Base-by-base conservation (phyloP, 2,888 invertebrate genomes). In the Exephanes ischioxanthus region DNA sequence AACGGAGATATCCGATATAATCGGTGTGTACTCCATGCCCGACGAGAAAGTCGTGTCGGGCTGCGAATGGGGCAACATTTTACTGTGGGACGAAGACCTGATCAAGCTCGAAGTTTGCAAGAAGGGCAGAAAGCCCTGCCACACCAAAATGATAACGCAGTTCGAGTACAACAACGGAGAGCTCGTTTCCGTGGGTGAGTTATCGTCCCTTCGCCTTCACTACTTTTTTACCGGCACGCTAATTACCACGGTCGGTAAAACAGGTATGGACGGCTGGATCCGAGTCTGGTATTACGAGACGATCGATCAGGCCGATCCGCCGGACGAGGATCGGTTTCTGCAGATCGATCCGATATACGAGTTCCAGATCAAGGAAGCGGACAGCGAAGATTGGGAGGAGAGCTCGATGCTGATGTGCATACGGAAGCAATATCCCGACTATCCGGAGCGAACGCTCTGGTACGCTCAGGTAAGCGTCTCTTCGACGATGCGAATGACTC, bases 11-110 rank as follows among this genome's bases (percentile, higher is more conserved):
- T 97, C 98, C 58, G 98, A 98, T 92, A 97, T 98, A 16, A 95
- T 97, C 75, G 97, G 98, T 0, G 96, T 97, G 78, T 97, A 97
- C 90, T 97, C 97, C 84, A 96, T 99, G 96, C 96, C 98, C 0
- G 98, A 98, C 94, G 98, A 98, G 93, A 98, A 98, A 95, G 96
- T 98, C 0, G 94, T 98, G 55, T 98, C 98, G 0, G 98, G 98
- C 0, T 97, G 97, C 89, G 97, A 97, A 90, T 98, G 98, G 98
- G 99, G 99, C 0, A 98, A 98, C 93, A 96, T 99, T 91, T 94
- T 99, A 58, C 95, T 99, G 0, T 99, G 99, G 99, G 98, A 98
- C 90, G 98, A 96, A 67, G 98, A 97, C 0, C 94, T 98, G 0
- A 98, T 99, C 14, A 98, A 98, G 93, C 94, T 98, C 51, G 97